Percentiles rank a stretch among this genome's conserved stretches.
phyloP scores from a whole-genome alignment of 2,113 vertebrate genomes.

The Phyllostomus discolor region DNA sequence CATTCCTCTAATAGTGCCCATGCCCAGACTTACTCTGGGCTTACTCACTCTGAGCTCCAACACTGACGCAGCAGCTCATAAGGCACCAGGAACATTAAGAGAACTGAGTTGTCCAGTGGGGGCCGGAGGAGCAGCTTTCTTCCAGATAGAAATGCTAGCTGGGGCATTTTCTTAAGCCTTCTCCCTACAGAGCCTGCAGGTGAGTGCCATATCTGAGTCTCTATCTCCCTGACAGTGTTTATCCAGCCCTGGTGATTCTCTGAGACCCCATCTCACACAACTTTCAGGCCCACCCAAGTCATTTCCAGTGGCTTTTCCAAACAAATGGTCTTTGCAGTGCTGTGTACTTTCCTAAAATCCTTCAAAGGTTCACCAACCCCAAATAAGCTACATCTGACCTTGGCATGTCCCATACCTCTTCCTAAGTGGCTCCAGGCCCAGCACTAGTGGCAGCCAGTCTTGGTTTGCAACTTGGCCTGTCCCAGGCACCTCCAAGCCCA shows the following conservation, averaged over 20 bases:
- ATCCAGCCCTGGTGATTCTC: not conserved
- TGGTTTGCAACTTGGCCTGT: not conserved
- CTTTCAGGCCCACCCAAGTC: not conserved
- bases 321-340: not conserved
- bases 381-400: not conserved
- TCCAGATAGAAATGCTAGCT: too few relatives aligned
- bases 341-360: not conserved
- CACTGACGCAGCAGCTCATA: not conserved
- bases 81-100: not conserved
- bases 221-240: not conserved
- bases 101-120: not conserved
- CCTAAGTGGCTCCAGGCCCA: not conserved
- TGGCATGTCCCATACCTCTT: not conserved
- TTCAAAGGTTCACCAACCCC: not conserved
- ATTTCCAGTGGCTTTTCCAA: not conserved
- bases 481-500: not conserved
- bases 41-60: not conserved
- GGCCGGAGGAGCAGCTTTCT: not conserved
- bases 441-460: not conserved
- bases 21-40: not conserved
- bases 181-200: not conserved
- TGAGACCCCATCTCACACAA: too few relatives aligned
- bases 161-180: not conserved
- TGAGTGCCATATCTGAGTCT: not conserved
- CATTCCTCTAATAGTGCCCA: not conserved